Base-by-base conservation (phyloP, 1,140 invertebrate species). In the Ceratina australensis region DNA sequence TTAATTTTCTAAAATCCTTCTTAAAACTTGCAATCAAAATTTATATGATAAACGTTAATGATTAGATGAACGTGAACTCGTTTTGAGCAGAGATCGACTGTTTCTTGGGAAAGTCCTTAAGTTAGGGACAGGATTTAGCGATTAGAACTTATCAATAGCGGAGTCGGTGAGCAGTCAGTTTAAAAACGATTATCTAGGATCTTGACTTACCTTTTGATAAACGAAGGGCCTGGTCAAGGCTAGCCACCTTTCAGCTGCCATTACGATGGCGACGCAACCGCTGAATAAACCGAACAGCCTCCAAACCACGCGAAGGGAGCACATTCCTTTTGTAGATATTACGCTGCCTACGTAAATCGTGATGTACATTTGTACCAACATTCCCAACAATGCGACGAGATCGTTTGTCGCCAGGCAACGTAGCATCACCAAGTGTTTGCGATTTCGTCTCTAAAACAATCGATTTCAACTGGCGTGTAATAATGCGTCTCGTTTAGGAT, bases 211-310 rank as follows among this genome's bases (percentile, higher is more conserved):
- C 95, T 97, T 96, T 90, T 97, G 96, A 90, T 97, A 98, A 72
- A 96, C 93, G 88, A 98, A 98, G n/a, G 97, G 97, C 80, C 95
- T 94, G 0, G 96, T 97, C 65, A 98, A 93, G 3, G 97, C 96
- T 78, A 97, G 93, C 94, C 96, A 98, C 73, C 97, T 93, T 90
- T 98, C 97, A 20, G 95, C 94, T 1, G 96, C 96, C 96, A 98
- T 97, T 7, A 97, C 95, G 84, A 96, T 94, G 18, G 96, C 96
- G 57, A 98, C 96, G 90, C 96, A 97, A 8, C 97, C 97, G 24
- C 96, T 97, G 71, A 96, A 96, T 2, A 98, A 93, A 10, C 96
- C 97, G 90, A 98, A 97, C 59, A 95, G 94, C 20, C 96, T 93
- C 91, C 96, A 95, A 10, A 96, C 90, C 1, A 97, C 95, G 59